Conservation (phyloP, 2,888 invertebrate genomes). For the Sphinx pinastri region DNA sequence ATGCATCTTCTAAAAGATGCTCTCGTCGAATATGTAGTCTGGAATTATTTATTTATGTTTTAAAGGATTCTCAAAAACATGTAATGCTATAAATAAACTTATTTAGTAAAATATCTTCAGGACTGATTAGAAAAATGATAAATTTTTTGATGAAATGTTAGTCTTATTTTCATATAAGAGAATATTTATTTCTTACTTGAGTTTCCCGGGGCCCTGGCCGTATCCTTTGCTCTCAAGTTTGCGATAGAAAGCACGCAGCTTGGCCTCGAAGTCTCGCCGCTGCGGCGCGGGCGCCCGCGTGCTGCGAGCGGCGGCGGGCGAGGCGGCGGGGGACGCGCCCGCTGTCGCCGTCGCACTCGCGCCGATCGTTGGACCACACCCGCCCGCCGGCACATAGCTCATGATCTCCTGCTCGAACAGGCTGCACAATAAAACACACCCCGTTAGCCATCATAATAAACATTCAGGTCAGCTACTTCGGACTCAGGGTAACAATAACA, state of each 20-base stretch:
- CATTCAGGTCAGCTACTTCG: background rate
- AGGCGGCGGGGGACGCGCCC: slow-evolving; percentile 90
- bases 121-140: no score
- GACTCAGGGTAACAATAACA: background rate
- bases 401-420: slow-evolving; percentile 99
- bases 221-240: slow-evolving; percentile 98
- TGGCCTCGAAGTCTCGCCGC: slow-evolving; percentile 96
- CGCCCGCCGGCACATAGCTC: slow-evolving; percentile 94
- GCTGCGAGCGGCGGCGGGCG: slow-evolving; percentile 91
- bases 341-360: slow-evolving; percentile 68
- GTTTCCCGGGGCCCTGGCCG: slow-evolving; percentile 98
- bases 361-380: slow-evolving; percentile 70
- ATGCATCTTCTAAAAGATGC: slow-evolving; percentile 97
- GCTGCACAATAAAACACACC: slow-evolving; percentile 79
- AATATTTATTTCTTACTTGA: slow-evolving; percentile 88
- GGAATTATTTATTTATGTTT: slow-evolving; percentile 33
- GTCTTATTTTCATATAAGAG: background rate
- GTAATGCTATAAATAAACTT: no score
- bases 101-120: no score
- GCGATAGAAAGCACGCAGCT: slow-evolving; percentile 96
- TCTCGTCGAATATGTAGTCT: slow-evolving; percentile 97
- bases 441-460: background rate
- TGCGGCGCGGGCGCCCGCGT: slow-evolving; percentile 95
- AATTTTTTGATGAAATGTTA: background rate
- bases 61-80: no score